Percentiles rank a stretch among this genome's conserved stretches.
phyloP scores from a whole-genome alignment of 2,888 invertebrate genomes.

The Microdon myrmicae region DNA sequence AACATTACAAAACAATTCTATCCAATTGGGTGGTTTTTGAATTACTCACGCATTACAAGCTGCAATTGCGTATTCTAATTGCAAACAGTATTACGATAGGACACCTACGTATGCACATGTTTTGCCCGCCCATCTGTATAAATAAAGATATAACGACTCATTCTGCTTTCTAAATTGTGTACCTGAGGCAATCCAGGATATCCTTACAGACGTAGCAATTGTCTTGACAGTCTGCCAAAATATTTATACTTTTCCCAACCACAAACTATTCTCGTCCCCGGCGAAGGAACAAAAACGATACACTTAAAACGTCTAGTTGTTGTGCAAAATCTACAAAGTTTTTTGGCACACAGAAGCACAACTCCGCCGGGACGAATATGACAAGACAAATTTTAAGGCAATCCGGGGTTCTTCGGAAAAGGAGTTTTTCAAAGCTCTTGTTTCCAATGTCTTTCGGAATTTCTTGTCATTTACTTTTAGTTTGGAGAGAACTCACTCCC shows the following conservation, averaged over 20 bases:
- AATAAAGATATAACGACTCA: conserved; percentile 32
- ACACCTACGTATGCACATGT: neutral
- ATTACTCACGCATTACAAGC: conserved; percentile 13
- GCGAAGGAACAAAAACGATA: conserved; percentile 10
- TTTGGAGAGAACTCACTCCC: neutral
- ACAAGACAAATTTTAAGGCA: too few species aligned
- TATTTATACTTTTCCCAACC: conserved; percentile 30
- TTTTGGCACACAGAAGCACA: too few species aligned
- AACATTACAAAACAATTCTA: conserved; percentile 31
- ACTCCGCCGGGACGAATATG: conserved; percentile 2
- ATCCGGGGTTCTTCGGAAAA: too few species aligned
- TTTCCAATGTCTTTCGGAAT: conserved; percentile 14
- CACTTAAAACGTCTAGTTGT: too few species aligned
- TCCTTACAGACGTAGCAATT: conserved; percentile 5
- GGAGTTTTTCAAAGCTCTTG: conserved; percentile 12
- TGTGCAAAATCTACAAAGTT: too few species aligned
- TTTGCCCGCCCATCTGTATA: conserved; percentile 6
- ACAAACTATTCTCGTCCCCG: conserved; percentile 1
- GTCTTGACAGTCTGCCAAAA: conserved; percentile 41
- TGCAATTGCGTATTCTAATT: conserved; percentile 37
- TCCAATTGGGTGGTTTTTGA: too few species aligned
- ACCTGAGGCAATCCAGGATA: conserved; percentile 7
- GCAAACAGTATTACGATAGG: conserved; percentile 14
- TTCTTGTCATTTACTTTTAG: conserved; percentile 14
- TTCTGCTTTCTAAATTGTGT: conserved; percentile 25